Evolutionary conservation across 2,113 vertebrate species (phyloP).

Genomic region (Mustela lutreola): DNA sequence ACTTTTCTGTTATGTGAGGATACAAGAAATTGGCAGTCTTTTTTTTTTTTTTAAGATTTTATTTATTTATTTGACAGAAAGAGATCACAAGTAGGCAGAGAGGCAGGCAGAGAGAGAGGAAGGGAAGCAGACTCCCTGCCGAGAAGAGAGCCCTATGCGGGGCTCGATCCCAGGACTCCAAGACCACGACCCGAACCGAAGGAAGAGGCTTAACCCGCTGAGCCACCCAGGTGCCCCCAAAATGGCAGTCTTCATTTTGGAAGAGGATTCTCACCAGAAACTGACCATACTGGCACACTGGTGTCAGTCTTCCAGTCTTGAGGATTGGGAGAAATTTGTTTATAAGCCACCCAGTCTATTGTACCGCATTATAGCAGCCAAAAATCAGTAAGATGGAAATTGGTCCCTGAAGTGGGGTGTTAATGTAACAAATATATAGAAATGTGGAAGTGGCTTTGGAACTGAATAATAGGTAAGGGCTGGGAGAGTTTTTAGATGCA

Average conservation of each 20-base stretch:
- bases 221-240: background rate
- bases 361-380: background rate
- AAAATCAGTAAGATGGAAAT: background rate
- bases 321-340: background rate
- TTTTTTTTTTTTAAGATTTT: too few species aligned
- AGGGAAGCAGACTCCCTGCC: too few species aligned
- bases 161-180: too few species aligned
- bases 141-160: too few species aligned
- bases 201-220: too few species aligned
- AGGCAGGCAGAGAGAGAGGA: too few species aligned
- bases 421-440: background rate
- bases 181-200: too few species aligned
- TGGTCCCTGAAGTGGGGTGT: background rate
- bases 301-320: background rate
- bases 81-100: too few species aligned
- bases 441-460: background rate
- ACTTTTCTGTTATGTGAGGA: background rate
- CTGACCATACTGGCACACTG: background rate
- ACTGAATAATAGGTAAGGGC: background rate
- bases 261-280: background rate
- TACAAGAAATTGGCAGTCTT: background rate
- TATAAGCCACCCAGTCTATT: background rate
- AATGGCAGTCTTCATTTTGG: background rate
- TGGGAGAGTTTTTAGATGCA: background rate
- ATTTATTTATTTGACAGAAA: too few species aligned